Base-by-base conservation (phyloP, 1,140 invertebrate genomes). In the Drosophila busckii region DNA sequence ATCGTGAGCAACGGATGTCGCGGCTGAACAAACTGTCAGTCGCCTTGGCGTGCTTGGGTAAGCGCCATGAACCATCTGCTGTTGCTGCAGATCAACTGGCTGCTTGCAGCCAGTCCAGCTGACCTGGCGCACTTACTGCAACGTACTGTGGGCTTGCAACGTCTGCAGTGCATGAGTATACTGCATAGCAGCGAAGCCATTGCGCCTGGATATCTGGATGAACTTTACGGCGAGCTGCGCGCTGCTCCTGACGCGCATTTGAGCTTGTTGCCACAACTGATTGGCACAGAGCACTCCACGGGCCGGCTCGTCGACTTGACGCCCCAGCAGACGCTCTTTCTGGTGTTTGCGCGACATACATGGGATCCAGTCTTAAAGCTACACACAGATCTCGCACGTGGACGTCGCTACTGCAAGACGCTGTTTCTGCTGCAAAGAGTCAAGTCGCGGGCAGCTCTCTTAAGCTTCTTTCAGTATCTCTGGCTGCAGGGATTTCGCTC, bases 401-500 rank as follows among this genome's bases (percentile, higher is more conserved):
- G 55, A 9, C 50, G 75, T 5, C 76, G 76, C 3, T 55, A 53
- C 12, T 60, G 55, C 4, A 61, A 48, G 22, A 66, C 56, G 0
- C 15, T 82, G 5, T 63, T 82, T 5, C 10, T 70, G 1, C 17
- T 82, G 0, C 52, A 38, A 10, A 13, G 7, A 0, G 12, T 7
- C 0, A 37, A 48, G n/a, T 3, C 9, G 0, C 10, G 4, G 0
- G 1, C 20, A 1, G 3, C 4, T 0, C n/a, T 82, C 1, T 19
- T 4, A 7, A 0, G 28, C 0, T 53, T 82, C 3, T 82, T 82
- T 12, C 7, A 67, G 0, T 35, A 31, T 2, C 16, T 82, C 0
- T 82, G 75, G 75, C 10, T 28, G 1, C 25, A 59, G 3, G 60
- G 80, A 6, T 82, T 62, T 13, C 76, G 76, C 3, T 50, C 60